Conservation (phyloP, 2,797 vertebrate genomes). For the Uromys caudimaculatus region DNA sequence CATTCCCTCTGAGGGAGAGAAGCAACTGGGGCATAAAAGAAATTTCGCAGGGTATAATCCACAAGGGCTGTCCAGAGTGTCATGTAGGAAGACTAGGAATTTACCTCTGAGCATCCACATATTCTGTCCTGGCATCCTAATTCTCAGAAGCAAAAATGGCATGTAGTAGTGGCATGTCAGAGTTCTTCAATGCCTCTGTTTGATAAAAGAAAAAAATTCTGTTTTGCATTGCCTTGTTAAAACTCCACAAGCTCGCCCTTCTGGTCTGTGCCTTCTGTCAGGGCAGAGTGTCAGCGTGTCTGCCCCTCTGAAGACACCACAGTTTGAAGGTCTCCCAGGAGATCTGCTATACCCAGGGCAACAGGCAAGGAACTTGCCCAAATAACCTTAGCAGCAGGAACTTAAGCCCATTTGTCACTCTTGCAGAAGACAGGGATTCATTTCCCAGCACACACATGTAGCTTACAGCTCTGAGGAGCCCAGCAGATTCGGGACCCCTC, state of each 20-base stretch:
- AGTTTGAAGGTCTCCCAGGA: neutral
- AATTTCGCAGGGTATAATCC: neutral
- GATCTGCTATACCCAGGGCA: neutral
- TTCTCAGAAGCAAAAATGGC: neutral
- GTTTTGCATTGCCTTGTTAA: neutral
- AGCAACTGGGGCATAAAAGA: neutral
- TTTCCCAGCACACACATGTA: neutral
- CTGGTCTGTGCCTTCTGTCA: neutral
- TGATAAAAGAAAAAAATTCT: neutral
- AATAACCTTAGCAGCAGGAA: neutral
- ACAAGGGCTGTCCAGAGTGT: neutral
- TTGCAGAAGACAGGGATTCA: neutral
- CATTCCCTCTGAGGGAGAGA: neutral
- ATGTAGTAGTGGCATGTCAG: too few species aligned
- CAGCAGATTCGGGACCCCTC: neutral
- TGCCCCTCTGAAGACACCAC: too few species aligned
- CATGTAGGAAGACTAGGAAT: conserved; percentile 40
- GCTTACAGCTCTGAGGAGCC: neutral
- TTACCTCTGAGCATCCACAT: conserved; percentile 60
- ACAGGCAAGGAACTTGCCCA: neutral
- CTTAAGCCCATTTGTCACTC: neutral
- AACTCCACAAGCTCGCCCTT: neutral
- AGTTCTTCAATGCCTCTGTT: neutral
- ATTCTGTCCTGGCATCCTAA: conserved; percentile 56
- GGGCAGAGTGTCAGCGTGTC: neutral